A percentile compares a stretch with the other conserved stretches of the same genome.
Conservation (phyloP, 2,888 invertebrate genomes). For the Drosophila pseudotalamancana region DNA sequence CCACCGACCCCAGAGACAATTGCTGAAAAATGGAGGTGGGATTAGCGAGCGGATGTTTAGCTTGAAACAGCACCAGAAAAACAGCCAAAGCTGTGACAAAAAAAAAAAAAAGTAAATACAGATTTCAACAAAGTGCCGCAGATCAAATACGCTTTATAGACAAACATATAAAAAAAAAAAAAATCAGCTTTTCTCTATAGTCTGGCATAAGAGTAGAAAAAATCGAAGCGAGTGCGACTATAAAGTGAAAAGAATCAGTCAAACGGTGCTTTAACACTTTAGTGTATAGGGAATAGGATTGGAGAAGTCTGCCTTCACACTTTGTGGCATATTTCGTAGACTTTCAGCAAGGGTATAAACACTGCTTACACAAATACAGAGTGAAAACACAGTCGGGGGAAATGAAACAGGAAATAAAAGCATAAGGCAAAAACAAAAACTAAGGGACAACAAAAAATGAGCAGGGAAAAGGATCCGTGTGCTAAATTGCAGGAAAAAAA, state of each 20-base stretch:
- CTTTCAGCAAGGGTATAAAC: background rate
- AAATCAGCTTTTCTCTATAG: too few relatives aligned
- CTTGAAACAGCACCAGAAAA: conserved; percentile 44
- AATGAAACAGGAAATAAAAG: conserved; percentile 51
- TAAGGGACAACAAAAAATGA: conserved; percentile 16
- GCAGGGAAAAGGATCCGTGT: conserved; percentile 34
- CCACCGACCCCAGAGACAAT: conserved; percentile 4
- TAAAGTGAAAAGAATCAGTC: too few relatives aligned
- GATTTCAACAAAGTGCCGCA: background rate
- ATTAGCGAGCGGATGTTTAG: conserved; percentile 27
- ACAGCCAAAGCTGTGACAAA: conserved; percentile 17
- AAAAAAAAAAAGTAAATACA: background rate
- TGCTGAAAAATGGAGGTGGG: background rate
- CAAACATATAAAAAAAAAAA: too few relatives aligned
- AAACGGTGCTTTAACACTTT: too few relatives aligned
- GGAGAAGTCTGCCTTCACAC: background rate
- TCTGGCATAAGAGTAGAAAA: too few relatives aligned
- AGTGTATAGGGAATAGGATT: background rate
- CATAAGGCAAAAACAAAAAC: conserved; percentile 43
- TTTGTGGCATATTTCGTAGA: background rate
- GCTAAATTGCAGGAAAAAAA: conserved; percentile 55
- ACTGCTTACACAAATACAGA: background rate
- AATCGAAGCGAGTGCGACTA: too few relatives aligned
- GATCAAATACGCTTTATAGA: background rate
- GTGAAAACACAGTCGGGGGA: conserved; percentile 27